Evolutionary conservation across 2,797 vertebrate species (phyloP).

Genomic region (Loris lydekkerianus): DNA sequence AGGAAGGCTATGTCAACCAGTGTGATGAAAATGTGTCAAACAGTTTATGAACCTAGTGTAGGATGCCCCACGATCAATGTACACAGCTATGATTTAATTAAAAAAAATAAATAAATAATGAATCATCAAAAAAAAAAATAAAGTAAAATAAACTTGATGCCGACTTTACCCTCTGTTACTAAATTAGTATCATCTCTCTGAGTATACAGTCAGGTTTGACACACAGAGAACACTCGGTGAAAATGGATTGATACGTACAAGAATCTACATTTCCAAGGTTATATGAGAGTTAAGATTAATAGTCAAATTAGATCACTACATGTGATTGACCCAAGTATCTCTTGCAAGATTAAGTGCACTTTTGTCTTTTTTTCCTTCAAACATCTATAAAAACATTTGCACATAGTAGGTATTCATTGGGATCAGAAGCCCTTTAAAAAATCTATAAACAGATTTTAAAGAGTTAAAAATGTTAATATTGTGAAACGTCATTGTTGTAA

Average conservation of each 20-base stretch:
- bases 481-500: not conserved
- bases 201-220: not conserved
- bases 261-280: not conserved
- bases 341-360: not conserved
- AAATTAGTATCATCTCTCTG: not conserved
- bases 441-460: not conserved
- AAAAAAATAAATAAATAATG: too few relatives aligned
- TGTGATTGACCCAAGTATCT: not conserved
- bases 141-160: not conserved
- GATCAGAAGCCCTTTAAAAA: slow-evolving; percentile 25
- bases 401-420: not conserved
- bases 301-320: not conserved
- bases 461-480: not conserved
- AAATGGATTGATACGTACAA: not conserved
- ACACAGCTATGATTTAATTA: too few relatives aligned
- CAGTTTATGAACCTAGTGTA: too few relatives aligned
- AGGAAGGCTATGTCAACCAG: too few relatives aligned
- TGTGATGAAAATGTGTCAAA: too few relatives aligned
- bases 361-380: slow-evolving; percentile 47
- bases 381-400: not conserved
- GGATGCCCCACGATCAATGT: too few relatives aligned
- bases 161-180: not conserved
- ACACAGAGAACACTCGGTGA: not conserved
- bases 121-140: too few relatives aligned
- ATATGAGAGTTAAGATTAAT: not conserved